A percentile compares a stretch with the other conserved stretches of the same genome.
Conservation (phyloP, 2,888 invertebrate species). For the Parapristionchus giblindavisi region DNA sequence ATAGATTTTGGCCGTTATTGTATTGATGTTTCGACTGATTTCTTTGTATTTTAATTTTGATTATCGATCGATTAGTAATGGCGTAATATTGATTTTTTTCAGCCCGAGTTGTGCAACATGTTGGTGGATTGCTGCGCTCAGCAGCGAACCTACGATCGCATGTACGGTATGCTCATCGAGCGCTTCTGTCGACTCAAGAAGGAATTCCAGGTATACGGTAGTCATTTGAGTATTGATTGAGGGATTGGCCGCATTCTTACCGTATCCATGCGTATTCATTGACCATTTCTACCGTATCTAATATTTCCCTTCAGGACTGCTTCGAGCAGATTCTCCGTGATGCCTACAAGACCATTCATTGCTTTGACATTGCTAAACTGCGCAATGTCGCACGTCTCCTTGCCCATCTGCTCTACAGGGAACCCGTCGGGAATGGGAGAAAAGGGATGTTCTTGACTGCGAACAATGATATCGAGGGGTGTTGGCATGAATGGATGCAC, state of each 20-base stretch:
- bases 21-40: too few relatives aligned
- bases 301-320: neutral
- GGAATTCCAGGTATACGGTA: slow-evolving; percentile 78
- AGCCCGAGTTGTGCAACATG: slow-evolving; percentile 93
- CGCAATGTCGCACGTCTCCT: slow-evolving; percentile 96
- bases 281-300: neutral
- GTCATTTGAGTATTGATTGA: neutral
- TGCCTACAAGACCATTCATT: slow-evolving; percentile 88
- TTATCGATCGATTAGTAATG: too few relatives aligned
- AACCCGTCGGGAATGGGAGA: slow-evolving; percentile 93
- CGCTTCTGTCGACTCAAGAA: slow-evolving; percentile 91
- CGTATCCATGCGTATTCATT: neutral
- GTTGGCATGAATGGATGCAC: too few relatives aligned
- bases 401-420: slow-evolving; percentile 92
- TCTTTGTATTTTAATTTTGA: too few relatives aligned
- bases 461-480: too few relatives aligned
- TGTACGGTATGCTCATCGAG: slow-evolving; percentile 92
- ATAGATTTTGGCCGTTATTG: too few relatives aligned
- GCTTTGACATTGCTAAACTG: slow-evolving; percentile 91
- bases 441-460: slow-evolving; percentile 49
- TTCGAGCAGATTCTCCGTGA: slow-evolving; percentile 84
- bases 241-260: neutral
- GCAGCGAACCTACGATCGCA: slow-evolving; percentile 96
- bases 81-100: slow-evolving; percentile 45
- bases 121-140: slow-evolving; percentile 98